These are phyloP conservation scores for Phasia obesa DNA, from an alignment of 2,888 invertebrate genomes.

Conservation along the genomic window DNA sequence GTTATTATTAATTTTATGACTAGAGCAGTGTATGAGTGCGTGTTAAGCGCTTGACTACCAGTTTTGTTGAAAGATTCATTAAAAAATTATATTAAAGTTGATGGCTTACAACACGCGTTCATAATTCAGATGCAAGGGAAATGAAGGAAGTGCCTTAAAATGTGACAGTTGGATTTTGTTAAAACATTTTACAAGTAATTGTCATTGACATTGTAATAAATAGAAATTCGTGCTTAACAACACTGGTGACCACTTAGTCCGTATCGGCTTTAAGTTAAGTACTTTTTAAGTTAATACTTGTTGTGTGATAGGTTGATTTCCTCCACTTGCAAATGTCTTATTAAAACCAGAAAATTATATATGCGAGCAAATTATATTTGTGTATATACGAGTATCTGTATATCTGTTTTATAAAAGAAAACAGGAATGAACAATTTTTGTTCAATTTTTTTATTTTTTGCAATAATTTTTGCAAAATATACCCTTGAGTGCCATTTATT, in stretches of 20 bases:
- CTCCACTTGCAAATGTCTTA: neutral
- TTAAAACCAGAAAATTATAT: conserved; percentile 2
- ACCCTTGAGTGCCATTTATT: conserved; percentile 45
- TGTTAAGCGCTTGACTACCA: neutral
- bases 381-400: neutral
- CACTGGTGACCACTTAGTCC: conserved; percentile 67
- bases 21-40: neutral
- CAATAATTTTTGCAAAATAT: conserved; percentile 39
- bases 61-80: conserved; percentile 22
- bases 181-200: conserved; percentile 49
- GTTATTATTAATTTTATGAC: conserved; percentile 39
- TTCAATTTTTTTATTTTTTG: neutral
- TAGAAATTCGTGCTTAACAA: conserved; percentile 63
- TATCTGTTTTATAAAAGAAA: neutral
- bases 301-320: conserved; percentile 4
- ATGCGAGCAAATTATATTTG: conserved; percentile 19
- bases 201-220: conserved; percentile 68
- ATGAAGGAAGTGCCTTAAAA: conserved; percentile 3
- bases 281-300: conserved; percentile 39
- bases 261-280: conserved; percentile 29
- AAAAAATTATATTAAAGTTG: conserved; percentile 3
- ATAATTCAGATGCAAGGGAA: neutral
- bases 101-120: neutral
- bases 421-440: neutral
- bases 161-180: conserved; percentile 54